Conservation (phyloP, 2,888 invertebrate species). For the Ditula angustiorana region DNA sequence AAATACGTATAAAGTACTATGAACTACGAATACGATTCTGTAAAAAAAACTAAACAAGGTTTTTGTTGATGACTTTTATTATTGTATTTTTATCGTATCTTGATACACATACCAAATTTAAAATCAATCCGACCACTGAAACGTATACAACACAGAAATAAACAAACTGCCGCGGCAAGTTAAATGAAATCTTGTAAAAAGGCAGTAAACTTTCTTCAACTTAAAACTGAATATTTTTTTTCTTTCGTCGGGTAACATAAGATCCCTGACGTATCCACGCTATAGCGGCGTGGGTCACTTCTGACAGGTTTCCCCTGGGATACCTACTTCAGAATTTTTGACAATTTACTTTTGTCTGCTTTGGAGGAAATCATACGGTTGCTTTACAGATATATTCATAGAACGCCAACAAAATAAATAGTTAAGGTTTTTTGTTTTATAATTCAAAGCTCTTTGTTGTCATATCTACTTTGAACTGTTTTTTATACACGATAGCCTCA, state of each 20-base stretch:
- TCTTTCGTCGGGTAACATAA: not conserved
- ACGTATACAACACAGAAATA: too few species aligned
- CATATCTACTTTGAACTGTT: not conserved
- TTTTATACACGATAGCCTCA: too few species aligned
- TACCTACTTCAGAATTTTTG: not conserved
- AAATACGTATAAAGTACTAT: too few species aligned
- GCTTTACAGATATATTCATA: not conserved
- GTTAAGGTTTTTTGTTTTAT: not conserved
- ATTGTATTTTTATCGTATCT: too few species aligned
- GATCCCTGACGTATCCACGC: not conserved
- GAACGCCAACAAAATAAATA: not conserved
- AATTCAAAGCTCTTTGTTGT: not conserved
- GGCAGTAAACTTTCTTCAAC: not conserved
- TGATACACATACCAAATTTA: too few species aligned
- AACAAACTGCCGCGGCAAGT: too few species aligned
- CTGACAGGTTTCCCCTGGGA: slow-evolving; percentile 11
- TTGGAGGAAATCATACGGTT: not conserved
- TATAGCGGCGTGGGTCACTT: not conserved
- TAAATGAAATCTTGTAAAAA: too few species aligned
- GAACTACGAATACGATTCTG: too few species aligned
- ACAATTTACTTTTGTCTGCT: slow-evolving; percentile 9
- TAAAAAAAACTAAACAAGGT: too few species aligned
- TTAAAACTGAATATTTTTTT: not conserved
- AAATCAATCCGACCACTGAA: too few species aligned
- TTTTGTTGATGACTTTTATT: too few species aligned